Base-by-base conservation (phyloP, 2,888 invertebrate genomes). In the Eupithecia vulgata region DNA sequence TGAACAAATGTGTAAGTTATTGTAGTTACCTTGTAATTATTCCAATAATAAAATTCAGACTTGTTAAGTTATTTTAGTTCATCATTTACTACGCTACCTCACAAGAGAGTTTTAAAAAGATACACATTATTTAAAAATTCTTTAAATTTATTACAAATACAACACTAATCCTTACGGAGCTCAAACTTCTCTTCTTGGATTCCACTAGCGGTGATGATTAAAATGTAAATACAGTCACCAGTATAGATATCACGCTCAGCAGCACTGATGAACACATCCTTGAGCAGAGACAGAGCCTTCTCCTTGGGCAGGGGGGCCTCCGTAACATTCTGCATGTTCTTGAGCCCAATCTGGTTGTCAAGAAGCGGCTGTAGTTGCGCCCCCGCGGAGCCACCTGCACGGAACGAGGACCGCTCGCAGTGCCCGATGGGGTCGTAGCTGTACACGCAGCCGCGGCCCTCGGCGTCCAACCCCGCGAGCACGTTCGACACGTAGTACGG, bases 401-500 rank as follows among this genome's bases (percentile, higher is more conserved):
- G 96, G 89, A 97, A 99, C 15, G 95, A 96, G 0, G 97, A 95
- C 74, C 97, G 95, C 89, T 99, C 99, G 83, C 97, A 98, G 85
- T 99, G 98, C 0, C 99, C 99, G 79, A 99, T 97, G 0, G 99
- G 99, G 90, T 99, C 99, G 89, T 99, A 99, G 85, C 98, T 98
- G 93, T 97, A 99, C 10, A 99, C 97, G 82, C 97, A 97, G 12
- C 99, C 99, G 87, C 98, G 97, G 5, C 99, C 99, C 77, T 99
- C 97, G 42, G 96, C 96, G 91, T 99, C 99, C 70, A 99, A 88
- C 0, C 99, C 99, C 68, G 98, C 99, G 71, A 99, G 92, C 66
- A 99, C 96, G 87, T 99, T 99, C 40, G 98, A 98, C 34, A 99
- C 97, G 87, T 99, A 99, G 90, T 99, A 99, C 0, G 99, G 99